Conservation (phyloP, 2,113 vertebrate species). For the Rhabdomys dilectus region DNA sequence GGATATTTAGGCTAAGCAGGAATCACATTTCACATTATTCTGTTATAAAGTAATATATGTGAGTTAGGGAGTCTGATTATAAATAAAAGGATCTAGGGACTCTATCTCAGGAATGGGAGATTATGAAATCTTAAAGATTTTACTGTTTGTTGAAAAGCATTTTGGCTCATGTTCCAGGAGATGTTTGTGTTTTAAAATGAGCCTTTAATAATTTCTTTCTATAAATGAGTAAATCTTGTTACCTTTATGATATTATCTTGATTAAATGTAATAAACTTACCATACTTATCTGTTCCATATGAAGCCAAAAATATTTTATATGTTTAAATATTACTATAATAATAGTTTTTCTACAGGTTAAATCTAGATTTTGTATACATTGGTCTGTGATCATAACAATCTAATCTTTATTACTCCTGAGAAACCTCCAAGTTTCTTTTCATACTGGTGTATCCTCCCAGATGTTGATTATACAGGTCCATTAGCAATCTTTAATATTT, state of each 20-base stretch:
- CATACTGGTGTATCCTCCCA: neutral
- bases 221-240: neutral
- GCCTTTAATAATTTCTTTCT: slow-evolving; percentile 40
- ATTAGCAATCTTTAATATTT: slow-evolving; percentile 67
- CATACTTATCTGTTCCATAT: neutral
- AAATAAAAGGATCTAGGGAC: neutral
- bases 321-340: slow-evolving; percentile 34
- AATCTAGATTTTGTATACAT: neutral
- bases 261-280: neutral
- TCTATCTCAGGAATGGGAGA: neutral
- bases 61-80: neutral
- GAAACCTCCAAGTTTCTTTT: slow-evolving; percentile 48
- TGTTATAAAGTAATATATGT: neutral
- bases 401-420: slow-evolving; percentile 44
- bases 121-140: neutral
- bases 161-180: slow-evolving; percentile 7
- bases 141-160: neutral
- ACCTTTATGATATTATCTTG: slow-evolving; percentile 8
- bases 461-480: slow-evolving; percentile 48
- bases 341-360: slow-evolving; percentile 42
- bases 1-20: neutral
- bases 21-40: neutral
- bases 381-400: slow-evolving; percentile 53
- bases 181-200: neutral
- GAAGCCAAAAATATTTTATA: slow-evolving; percentile 19